Evolutionary conservation across 2,113 vertebrate species (phyloP), one percentile per base, ranked within the genome.

Genomic region (Panthera uncia): DNA sequence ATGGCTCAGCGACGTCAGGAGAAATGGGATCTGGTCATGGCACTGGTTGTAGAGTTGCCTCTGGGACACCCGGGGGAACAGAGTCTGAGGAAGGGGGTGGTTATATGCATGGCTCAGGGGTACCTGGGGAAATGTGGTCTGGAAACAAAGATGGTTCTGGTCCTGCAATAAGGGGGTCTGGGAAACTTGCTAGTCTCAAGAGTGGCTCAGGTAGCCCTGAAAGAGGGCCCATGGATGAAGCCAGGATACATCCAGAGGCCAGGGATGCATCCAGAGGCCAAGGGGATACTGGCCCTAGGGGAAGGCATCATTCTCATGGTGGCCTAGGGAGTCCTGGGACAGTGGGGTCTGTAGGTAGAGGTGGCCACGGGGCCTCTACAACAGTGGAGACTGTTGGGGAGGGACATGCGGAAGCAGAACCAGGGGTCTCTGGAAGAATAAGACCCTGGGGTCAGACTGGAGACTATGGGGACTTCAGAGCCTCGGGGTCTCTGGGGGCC

Each of bases 231-330:
- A 0, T 7, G 52, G 29, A 1, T 9, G 79, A 45, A 33, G 16
- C 11, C 13, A 0, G 61, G 66, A 15, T 19, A n/a, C 12, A 0
- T 31, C 48, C 5, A 15, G 27, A 73, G 78, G 38, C 13, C 48
- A 41, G 38, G 82, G 89, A 4, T 1, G 3, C n/a, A 5, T 65
- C 73, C 23, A 8, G 31, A 91, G 66, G 52, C 29, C 18, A 25
- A 21, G 50, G 50, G 1, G 16, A 66, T 15, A 65, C n/a, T 4
- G n/a, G 87, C 19, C 41, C 69, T 29, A 10, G 10, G 27, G 74
- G 10, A 36, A 5, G 61, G 10, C 41, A 0, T 14, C 6, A 0
- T 50, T 38, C 9, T 33, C n/a, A 4, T 5, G 55, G 33, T 6
- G 19, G 23, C 14, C 33, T 38, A 3, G 50, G 74, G 25, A 7